These are phyloP conservation scores for Lepus timidus DNA, from an alignment of 2,113 vertebrate genomes.

Conservation along the genomic window DNA sequence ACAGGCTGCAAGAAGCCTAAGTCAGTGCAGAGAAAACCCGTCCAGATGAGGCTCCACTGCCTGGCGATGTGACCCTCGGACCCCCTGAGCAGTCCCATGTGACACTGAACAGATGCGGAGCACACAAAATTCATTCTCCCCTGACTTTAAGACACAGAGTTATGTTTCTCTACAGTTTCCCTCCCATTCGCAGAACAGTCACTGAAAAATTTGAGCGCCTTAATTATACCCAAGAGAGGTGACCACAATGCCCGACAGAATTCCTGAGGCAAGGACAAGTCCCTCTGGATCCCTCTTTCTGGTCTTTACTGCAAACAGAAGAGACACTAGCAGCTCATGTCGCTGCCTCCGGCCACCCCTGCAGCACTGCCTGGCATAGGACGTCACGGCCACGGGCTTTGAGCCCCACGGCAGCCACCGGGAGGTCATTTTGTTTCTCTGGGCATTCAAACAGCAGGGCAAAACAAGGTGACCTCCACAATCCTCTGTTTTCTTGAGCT, in stretches of 20 bases:
- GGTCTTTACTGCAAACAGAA: conserved; percentile 19
- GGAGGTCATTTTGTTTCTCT: background rate
- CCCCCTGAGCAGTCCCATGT: too few species aligned
- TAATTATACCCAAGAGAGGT: background rate
- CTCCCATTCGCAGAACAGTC: background rate
- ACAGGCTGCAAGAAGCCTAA: background rate
- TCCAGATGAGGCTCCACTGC: too few species aligned
- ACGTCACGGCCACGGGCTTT: background rate
- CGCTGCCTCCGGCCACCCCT: background rate
- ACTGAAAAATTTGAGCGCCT: background rate
- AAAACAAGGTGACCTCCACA: background rate
- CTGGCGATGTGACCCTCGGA: background rate
- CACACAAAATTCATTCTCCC: background rate
- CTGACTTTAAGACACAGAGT: background rate
- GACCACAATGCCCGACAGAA: background rate
- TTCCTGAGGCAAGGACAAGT: background rate
- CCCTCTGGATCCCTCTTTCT: background rate
- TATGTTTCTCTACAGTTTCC: background rate
- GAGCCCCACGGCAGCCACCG: background rate
- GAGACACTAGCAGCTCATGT: background rate
- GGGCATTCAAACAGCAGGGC: background rate
- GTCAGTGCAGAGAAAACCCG: background rate
- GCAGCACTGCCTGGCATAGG: background rate
- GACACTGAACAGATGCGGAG: background rate
- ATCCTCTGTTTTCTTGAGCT: conserved; percentile 38